Evolutionary conservation across 2,797 vertebrate species (phyloP).

Genomic region (Thaleichthys pacificus): DNA sequence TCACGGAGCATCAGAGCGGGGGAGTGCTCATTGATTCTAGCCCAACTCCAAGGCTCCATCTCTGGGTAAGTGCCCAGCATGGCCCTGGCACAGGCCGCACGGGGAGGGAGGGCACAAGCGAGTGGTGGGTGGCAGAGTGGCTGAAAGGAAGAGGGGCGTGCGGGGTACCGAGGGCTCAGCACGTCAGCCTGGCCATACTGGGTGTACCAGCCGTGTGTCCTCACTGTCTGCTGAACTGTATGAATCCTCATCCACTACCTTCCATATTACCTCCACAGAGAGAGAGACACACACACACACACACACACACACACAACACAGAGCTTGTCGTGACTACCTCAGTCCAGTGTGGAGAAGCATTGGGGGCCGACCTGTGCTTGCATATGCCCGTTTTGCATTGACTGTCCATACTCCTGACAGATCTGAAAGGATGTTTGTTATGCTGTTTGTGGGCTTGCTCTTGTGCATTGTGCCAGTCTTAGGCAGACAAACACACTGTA

Average conservation of each 20-base stretch:
- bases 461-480: neutral
- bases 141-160: conserved; percentile 26
- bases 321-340: neutral
- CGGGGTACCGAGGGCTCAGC: conserved; percentile 37
- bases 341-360: neutral
- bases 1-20: conserved; percentile 34
- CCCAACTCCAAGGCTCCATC: conserved; percentile 39
- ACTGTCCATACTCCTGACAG: neutral
- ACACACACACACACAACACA: neutral
- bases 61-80: conserved; percentile 41
- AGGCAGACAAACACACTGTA: conserved; percentile 11
- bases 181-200: conserved; percentile 36
- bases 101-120: neutral
- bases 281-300: neutral
- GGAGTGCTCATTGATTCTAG: conserved; percentile 44
- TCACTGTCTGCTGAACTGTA: neutral
- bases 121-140: conserved; percentile 33
- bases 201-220: conserved; percentile 16
- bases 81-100: conserved; percentile 35
- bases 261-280: neutral
- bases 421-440: conserved; percentile 8
- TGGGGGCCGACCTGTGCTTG: neutral
- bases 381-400: neutral
- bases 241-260: conserved; percentile 16
- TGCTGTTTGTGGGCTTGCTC: neutral